Evolutionary conservation across 2,797 vertebrate genomes (phyloP).

Genomic region (Vireo griseus): DNA sequence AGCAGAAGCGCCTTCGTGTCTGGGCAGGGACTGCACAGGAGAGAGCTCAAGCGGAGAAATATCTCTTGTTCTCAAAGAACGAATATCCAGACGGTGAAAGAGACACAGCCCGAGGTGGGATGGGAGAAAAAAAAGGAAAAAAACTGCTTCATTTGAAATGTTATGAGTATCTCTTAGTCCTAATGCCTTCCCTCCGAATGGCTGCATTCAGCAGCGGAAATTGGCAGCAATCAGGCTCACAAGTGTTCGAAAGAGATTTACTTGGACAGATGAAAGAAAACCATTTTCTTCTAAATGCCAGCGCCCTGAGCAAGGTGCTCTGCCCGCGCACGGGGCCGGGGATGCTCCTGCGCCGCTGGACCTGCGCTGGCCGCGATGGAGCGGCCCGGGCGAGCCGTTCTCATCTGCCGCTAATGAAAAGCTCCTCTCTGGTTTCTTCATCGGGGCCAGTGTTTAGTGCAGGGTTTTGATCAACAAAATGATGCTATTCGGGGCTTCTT

Average conservation of each 20-base stretch:
- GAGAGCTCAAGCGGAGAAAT: not conserved
- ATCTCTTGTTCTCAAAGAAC: not conserved
- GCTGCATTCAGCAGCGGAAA: conserved; percentile 51
- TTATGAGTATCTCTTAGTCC: conserved; percentile 50
- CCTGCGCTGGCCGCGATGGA: not conserved
- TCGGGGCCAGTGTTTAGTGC: not conserved
- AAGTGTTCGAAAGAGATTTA: conserved; percentile 66
- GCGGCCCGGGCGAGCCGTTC: not conserved
- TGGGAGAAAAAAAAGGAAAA: not conserved
- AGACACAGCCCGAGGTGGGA: not conserved
- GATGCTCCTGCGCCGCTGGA: too few species aligned
- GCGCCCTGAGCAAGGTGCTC: conserved; percentile 45
- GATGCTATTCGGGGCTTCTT: not conserved
- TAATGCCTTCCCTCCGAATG: conserved; percentile 55
- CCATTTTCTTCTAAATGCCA: conserved; percentile 49
- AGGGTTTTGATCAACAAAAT: conserved; percentile 27
- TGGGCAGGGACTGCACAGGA: not conserved
- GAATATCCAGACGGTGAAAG: not conserved
- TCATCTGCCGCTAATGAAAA: not conserved
- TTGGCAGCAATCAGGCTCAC: conserved; percentile 70
- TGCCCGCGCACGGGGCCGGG: not conserved
- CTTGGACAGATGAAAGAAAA: conserved; percentile 68
- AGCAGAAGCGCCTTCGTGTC: not conserved
- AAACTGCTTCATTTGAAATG: conserved; percentile 20
- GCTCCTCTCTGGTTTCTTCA: not conserved